A percentile compares a stretch with the other conserved stretches of the same genome.
phyloP scores from a whole-genome alignment of 2,888 invertebrate genomes.

The Ceraclea dissimilis region DNA sequence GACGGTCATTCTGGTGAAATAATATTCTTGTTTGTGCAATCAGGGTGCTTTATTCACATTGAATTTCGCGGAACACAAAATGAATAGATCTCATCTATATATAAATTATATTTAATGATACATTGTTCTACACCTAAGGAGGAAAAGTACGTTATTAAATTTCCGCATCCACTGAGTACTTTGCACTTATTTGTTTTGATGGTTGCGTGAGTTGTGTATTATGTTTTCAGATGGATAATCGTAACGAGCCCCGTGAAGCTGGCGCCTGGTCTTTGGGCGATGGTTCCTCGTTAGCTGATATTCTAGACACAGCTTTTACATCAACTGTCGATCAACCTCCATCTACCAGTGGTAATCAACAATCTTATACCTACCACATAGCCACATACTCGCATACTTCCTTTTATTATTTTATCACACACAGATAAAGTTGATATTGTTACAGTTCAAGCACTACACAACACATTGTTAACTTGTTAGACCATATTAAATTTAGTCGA shows the following conservation, averaged over 20 bases:
- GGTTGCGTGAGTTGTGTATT: background rate
- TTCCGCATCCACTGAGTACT: background rate
- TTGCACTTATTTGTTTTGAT: conserved; percentile 9
- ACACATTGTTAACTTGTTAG: too few species aligned
- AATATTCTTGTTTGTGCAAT: background rate
- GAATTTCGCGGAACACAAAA: too few species aligned
- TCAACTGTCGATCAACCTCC: conserved; percentile 44
- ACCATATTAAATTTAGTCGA: too few species aligned
- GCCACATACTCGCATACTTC: background rate
- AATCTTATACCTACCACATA: too few species aligned
- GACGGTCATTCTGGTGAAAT: background rate
- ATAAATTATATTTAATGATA: too few species aligned
- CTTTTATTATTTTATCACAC: background rate
- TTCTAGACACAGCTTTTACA: conserved; percentile 56
- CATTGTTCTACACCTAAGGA: background rate
- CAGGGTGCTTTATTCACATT: too few species aligned
- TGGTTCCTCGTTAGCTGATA: conserved; percentile 52
- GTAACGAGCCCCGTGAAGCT: conserved; percentile 16
- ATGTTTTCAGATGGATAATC: conserved; percentile 20
- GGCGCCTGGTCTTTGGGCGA: conserved; percentile 14
- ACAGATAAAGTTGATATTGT: too few species aligned
- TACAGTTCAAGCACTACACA: too few species aligned
- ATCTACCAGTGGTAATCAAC: conserved; percentile 26
- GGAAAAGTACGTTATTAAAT: background rate
- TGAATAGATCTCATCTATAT: too few species aligned